Evolutionary conservation across 2,888 invertebrate genomes (phyloP).

Genomic region (Rhyacophila evoluta): DNA sequence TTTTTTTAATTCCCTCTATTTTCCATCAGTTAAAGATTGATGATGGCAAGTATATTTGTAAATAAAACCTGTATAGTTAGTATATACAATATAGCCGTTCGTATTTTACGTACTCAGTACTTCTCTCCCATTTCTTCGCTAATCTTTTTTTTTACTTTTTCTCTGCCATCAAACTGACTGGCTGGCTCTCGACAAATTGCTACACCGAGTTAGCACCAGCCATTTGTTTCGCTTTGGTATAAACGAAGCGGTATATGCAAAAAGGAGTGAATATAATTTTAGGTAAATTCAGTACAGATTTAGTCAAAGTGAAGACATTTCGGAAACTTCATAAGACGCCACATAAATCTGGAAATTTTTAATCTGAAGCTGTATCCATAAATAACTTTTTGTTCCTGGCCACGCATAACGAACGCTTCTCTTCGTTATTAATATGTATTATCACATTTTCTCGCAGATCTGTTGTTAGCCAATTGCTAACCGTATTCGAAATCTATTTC

Average conservation of each 20-base stretch:
- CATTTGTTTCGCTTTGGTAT: neutral
- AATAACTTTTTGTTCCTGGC: no score
- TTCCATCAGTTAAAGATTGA: neutral
- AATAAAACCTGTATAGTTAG: neutral
- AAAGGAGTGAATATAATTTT: no score
- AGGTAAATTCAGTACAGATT: no score
- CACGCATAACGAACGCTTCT: no score
- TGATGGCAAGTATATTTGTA: conserved; percentile 5
- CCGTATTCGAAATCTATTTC: no score
- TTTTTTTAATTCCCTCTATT: conserved; percentile 8
- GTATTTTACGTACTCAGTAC: neutral
- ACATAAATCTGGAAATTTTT: no score
- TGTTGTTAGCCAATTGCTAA: no score
- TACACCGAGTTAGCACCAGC: neutral
- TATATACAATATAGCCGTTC: neutral
- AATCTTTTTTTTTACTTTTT: conserved; percentile 6
- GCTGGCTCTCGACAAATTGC: neutral
- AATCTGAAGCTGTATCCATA: no score
- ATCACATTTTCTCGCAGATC: no score
- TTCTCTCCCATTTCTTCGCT: neutral
- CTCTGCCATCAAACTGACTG: neutral
- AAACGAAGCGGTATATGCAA: neutral
- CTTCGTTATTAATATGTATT: no score
- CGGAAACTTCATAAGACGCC: no score
- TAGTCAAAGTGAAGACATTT: no score